Evolutionary conservation across 1,140 invertebrate genomes (phyloP), one percentile per base, ranked within the genome.

Genomic region (Alviniconcha marisindica): DNA sequence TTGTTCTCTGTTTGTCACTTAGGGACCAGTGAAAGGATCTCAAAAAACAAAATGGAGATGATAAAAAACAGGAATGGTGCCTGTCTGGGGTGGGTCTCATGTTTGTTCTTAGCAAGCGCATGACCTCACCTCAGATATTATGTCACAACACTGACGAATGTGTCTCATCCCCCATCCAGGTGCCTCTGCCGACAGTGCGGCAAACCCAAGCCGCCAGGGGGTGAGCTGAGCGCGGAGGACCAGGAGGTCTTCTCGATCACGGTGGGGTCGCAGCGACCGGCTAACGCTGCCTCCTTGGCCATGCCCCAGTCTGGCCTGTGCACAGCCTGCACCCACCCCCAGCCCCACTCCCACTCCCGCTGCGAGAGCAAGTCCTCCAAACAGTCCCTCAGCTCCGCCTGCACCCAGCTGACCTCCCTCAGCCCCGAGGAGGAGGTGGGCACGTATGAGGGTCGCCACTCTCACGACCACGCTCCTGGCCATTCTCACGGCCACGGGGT

Each of bases 201-300:
- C 40, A 84, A 82, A n/a, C 83, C 83, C 51, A 83, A 78, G 42
- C 38, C 76, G 12, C 79, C 54, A 42, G 56, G 73, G 36, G 81
- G 74, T 40, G 87, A 88, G 56, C 87, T 85, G 54, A 87, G 87
- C 7, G 90, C 88, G 33, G 90, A 91, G 80, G 90, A 91, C 60
- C 78, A 85, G 28, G 90, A 91, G 83, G 88, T 92, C 66, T 88
- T 87, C 84, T 84, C 89, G 83, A 86, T 92, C 38, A 90, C 86
- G 44, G 82, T 38, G 5, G 81, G 76, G 31, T 74, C 66, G 18
- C 80, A 82, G 14, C 71, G n/a, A 4, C 71, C 60, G 3, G 28
- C 42, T 40, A 71, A 42, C 44, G 33, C 80, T 10, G 38, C 66
- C 15, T 15, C 69, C 51, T 15, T 40, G 21, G n/a, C 79, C 24